These are phyloP conservation scores for Silurus asotus DNA, from an alignment of 2,113 vertebrate species.

Conservation along the genomic window DNA sequence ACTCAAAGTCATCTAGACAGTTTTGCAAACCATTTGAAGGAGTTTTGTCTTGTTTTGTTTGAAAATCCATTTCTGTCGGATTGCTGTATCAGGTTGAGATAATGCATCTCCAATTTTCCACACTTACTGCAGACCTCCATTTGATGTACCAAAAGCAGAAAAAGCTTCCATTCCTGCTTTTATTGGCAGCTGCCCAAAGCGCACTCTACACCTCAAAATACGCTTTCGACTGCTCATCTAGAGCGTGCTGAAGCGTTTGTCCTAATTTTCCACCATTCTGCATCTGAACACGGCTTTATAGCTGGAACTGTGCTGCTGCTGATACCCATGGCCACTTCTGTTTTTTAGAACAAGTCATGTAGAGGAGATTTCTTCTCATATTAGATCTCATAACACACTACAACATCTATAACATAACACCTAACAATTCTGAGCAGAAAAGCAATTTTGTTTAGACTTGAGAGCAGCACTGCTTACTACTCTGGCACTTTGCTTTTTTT, in stretches of 20 bases:
- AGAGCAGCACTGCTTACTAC: neutral
- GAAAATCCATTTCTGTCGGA: neutral
- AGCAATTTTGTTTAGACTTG: neutral
- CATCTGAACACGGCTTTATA: constrained; percentile 51
- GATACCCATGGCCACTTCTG: constrained; percentile 55
- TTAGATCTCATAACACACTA: neutral
- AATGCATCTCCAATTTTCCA: constrained; percentile 7
- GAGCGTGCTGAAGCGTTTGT: constrained; percentile 60
- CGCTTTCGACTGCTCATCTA: constrained; percentile 58
- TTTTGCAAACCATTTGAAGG: neutral
- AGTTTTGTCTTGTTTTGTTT: constrained; percentile 3
- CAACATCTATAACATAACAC: neutral
- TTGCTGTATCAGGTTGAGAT: neutral
- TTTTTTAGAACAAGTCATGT: constrained; percentile 38
- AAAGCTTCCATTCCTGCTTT: constrained; percentile 42
- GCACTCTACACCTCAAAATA: constrained; percentile 52
- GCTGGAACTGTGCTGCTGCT: constrained; percentile 52
- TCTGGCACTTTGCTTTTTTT: neutral
- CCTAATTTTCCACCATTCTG: constrained; percentile 65
- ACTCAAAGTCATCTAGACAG: neutral
- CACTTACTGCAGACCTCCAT: neutral
- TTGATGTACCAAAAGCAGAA: constrained; percentile 3
- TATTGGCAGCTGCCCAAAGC: constrained; percentile 47
- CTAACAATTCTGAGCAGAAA: neutral
- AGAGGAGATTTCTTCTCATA: neutral